These are phyloP conservation scores for Clarias batrachus DNA, from an alignment of 2,113 vertebrate genomes.

Conservation along the genomic window DNA sequence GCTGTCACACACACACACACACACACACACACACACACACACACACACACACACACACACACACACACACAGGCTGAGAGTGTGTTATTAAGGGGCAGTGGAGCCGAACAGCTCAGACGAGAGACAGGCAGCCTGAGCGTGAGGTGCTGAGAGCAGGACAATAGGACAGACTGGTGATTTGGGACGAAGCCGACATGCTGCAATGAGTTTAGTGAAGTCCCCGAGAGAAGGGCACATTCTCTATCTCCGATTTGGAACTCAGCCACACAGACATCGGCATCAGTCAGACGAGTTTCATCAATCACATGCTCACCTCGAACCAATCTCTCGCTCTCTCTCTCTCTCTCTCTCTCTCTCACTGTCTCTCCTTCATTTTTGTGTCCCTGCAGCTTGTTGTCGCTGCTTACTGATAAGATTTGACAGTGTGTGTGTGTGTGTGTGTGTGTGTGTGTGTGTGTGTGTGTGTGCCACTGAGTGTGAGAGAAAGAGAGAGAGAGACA, in stretches of 20 bases:
- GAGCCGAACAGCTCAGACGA: conserved; percentile 53
- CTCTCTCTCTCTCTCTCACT: conserved; percentile 54
- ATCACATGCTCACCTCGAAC: not conserved
- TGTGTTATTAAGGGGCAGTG: conserved; percentile 62
- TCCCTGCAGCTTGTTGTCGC: conserved; percentile 58
- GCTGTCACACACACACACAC: not conserved
- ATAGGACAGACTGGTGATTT: conserved; percentile 32
- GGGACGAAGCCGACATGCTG: conserved; percentile 30
- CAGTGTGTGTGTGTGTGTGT: conserved; percentile 49
- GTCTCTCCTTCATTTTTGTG: conserved; percentile 44
- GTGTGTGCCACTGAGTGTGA: not conserved
- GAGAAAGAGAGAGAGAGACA: no score
- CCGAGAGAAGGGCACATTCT: conserved; percentile 2
- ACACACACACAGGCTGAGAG: conserved; percentile 29
- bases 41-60: not conserved
- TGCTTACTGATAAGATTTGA: conserved; percentile 63
- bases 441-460: conserved; percentile 37
- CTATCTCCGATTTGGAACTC: conserved; percentile 17
- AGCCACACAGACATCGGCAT: not conserved
- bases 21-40: not conserved
- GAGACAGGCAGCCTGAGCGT: conserved; percentile 8
- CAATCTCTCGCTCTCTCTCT: conserved; percentile 30
- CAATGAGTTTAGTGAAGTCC: conserved; percentile 23
- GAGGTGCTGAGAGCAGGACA: conserved; percentile 32
- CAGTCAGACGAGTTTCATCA: conserved; percentile 4